Conservation (phyloP, 30 jellyfish, hydroid and myxozoan species). For the Aurelia aurita region DNA sequence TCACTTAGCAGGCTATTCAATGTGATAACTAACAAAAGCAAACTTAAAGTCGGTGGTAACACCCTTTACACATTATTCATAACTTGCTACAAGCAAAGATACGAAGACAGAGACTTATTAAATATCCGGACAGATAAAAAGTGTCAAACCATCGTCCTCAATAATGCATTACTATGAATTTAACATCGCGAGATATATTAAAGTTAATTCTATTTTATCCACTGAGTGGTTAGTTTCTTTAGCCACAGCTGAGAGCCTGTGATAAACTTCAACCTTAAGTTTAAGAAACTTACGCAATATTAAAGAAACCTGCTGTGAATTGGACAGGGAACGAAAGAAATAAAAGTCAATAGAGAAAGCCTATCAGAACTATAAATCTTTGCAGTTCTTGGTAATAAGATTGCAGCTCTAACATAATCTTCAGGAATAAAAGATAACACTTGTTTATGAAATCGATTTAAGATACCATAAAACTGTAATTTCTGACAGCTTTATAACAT, state of each 20-base stretch:
- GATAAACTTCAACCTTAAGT: background rate
- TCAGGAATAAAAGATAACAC: background rate
- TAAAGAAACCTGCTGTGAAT: conserved; percentile 16
- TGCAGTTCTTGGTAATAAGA: conserved; percentile 9
- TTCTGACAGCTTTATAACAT: conserved; percentile 4
- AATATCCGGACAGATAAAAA: conserved; percentile 39
- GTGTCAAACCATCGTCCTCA: conserved; percentile 29
- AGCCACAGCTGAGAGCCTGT: conserved; percentile 44
- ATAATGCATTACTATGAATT: conserved; percentile 14
- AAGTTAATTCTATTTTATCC: conserved; percentile 36
- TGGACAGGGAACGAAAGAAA: conserved; percentile 1
- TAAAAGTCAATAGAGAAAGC: conserved; percentile 10
- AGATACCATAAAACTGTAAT: conserved; percentile 14
- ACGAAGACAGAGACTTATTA: background rate
- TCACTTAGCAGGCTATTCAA: conserved; percentile 40
- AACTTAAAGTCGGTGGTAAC: conserved; percentile 29
- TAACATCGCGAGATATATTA: conserved; percentile 31
- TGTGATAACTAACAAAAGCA: conserved; percentile 30
- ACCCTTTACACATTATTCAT: conserved; percentile 34
- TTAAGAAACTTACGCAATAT: conserved; percentile 12
- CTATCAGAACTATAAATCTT: conserved; percentile 2
- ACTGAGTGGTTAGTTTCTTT: conserved; percentile 15
- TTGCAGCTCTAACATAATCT: background rate
- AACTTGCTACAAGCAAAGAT: conserved; percentile 10
- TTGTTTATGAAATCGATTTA: conserved; percentile 12